These are phyloP conservation scores for Melanerpes formicivorus DNA, from an alignment of 2,113 vertebrate species.

Conservation along the genomic window DNA sequence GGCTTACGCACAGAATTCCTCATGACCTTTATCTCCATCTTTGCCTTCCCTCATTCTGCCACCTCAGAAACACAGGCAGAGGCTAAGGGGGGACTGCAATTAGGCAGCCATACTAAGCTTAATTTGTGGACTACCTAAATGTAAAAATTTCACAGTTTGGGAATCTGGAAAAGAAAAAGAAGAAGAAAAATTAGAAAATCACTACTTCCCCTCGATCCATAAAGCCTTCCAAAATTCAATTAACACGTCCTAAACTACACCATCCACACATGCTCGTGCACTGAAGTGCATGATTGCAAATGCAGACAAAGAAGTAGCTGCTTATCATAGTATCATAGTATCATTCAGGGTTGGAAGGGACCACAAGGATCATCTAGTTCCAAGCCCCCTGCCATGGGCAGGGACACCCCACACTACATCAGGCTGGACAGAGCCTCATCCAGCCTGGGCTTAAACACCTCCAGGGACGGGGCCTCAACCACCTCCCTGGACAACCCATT, in stretches of 20 bases:
- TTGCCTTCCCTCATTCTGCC: background rate
- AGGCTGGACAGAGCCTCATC: too few relatives aligned
- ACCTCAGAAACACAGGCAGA: background rate
- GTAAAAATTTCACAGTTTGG: background rate
- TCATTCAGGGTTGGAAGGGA: too few relatives aligned
- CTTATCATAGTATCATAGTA: too few relatives aligned
- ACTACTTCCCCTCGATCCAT: conserved; percentile 46
- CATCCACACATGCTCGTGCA: background rate
- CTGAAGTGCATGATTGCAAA: conserved; percentile 15
- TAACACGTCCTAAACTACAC: conserved; percentile 58
- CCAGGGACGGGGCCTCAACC: too few relatives aligned
- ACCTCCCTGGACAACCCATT: too few relatives aligned
- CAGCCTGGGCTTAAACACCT: too few relatives aligned
- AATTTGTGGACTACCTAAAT: background rate
- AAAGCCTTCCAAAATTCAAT: conserved; percentile 65
- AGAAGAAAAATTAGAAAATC: conserved; percentile 48
- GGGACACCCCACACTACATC: too few relatives aligned
- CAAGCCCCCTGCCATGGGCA: too few relatives aligned
- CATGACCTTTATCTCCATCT: background rate
- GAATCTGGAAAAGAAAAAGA: background rate
- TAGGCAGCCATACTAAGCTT: background rate
- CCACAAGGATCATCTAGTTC: too few relatives aligned
- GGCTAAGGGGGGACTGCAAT: background rate
- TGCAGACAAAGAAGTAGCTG: background rate
- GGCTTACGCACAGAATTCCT: background rate